Evolutionary conservation across 2,113 vertebrate species (phyloP), one percentile per base, ranked within the genome.

Genomic region (Piliocolobus tephrosceles): DNA sequence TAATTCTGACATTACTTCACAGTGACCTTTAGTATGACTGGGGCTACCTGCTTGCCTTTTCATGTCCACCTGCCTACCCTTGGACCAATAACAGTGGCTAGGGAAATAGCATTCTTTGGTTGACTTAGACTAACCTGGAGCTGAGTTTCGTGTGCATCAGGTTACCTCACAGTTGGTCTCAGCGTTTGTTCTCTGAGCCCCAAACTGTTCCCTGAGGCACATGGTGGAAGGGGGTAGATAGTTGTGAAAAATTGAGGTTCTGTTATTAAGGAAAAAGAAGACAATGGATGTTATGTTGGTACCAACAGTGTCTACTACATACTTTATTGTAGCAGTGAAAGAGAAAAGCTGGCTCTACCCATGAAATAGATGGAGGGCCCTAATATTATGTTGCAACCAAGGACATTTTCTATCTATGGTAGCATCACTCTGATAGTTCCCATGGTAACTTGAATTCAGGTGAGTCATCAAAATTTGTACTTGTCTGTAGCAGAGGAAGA

Each of bases 361-460:
- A 66, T 73, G 78, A 78, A n/a, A 86, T 85, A n/a, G 50, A 13
- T 66, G 66, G 27, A 72, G 25, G 16, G 18, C 6, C n/a, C 70
- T 66, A 47, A 61, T 50, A 9, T 43, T 78, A 35, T 20, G 32
- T 97, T 88, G 38, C 58, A 92, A 45, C n/a, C 79, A 50, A 88
- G 66, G 45, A 66, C 30, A 58, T 88, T 90, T 97, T 57, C 66
- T 78, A 20, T 17, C n/a, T 84, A 73, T 30, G 17, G 18, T 90
- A 93, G 87, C 70, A 82, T 94, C 58, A 47, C 64, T 94, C 43
- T 92, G 90, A 85, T 94, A 78, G 81, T 92, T 97, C 13, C 78
- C 88, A 79, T 73, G 76, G 58, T 45, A 97, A 91, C 82, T 32
- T 96, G 57, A 92, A 61, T 94, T 90, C 57, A 78, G 88, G 78